Evolutionary conservation across 2,113 vertebrate species (phyloP).

Genomic region (Mesembrinibis cayennensis): DNA sequence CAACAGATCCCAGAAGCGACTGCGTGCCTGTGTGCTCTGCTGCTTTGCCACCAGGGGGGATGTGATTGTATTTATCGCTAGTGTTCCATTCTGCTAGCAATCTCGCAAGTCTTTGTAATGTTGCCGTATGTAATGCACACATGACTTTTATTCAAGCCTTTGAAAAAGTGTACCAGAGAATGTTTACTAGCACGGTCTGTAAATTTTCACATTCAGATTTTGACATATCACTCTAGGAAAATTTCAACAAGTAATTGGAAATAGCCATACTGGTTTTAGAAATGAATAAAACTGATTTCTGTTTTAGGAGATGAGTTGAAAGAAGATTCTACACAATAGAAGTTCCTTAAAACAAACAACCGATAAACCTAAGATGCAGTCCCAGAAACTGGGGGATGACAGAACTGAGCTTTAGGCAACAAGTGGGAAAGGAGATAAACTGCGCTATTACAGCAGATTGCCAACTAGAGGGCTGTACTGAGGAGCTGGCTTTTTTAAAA

Average conservation of each 20-base stretch:
- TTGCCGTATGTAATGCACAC: background rate
- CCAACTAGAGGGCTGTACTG: background rate
- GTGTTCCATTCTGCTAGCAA: background rate
- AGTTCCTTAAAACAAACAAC: background rate
- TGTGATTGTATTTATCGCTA: background rate
- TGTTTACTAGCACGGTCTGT: background rate
- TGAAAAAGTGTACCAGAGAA: background rate
- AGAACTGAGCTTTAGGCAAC: background rate
- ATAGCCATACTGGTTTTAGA: background rate
- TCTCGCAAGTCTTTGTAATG: rapidly evolving
- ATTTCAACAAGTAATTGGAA: background rate
- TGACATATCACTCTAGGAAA: background rate
- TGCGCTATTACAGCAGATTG: background rate
- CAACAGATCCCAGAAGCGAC: background rate
- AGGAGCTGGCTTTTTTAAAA: background rate
- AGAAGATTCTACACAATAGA: background rate
- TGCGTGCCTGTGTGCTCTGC: background rate
- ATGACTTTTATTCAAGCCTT: background rate
- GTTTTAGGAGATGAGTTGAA: background rate
- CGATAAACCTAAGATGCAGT: background rate
- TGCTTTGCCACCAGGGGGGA: conserved; percentile 25
- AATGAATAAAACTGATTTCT: background rate
- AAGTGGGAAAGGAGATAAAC: background rate
- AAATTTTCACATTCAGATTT: background rate
- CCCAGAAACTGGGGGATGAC: background rate